Base-by-base conservation (phyloP, 2,797 vertebrate genomes). In the Huso huso region DNA sequence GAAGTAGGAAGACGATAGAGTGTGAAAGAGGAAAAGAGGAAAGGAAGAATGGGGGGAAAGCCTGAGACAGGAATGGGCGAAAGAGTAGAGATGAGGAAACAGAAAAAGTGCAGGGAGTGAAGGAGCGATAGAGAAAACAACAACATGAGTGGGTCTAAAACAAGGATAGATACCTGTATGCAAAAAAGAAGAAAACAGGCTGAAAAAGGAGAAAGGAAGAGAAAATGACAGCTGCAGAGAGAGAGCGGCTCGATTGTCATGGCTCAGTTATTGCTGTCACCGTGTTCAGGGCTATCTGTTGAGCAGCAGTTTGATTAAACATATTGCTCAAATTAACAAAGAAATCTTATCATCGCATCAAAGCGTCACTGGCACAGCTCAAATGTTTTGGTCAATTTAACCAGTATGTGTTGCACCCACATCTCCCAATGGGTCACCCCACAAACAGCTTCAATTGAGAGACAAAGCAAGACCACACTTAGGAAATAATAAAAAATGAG, bases 1-100 rank as follows among this genome's bases (percentile, higher is more conserved):
- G 51, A 51, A 13, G 13, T 6, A 50, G 53, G 48, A 55, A 48
- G 10, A 52, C 15, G 50, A 81, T 83, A 84, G 81, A 74, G 77
- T 72, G 73, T 59, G 71, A 74, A 68, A 71, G 57, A 72, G 76
- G n/a, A 50, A 62, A 49, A 62, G 18, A 68, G 71, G 37, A 37
- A 37, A 7, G 74, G 48, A 23, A 8, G 23, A 65, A 52, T 51
- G 49, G 10, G 49, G 50, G 51, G 8, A 60, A 51, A 50, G n/a
- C 13, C 37, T 12, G 6, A 13, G 55, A 2, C 48, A 37, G 52
- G 55, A 49, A 49, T 61, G 13, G 5, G 12, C 12, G 23, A 64
- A 15, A 51, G 23, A 10, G 48, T 52, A 51, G 59, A 48, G 62
- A 66, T 67, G 67, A 57, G 70, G 66, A 72, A 61, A 70, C 15